phyloP scores from a whole-genome alignment of 2,888 invertebrate species.

The Sphaerophoria taeniata region DNA sequence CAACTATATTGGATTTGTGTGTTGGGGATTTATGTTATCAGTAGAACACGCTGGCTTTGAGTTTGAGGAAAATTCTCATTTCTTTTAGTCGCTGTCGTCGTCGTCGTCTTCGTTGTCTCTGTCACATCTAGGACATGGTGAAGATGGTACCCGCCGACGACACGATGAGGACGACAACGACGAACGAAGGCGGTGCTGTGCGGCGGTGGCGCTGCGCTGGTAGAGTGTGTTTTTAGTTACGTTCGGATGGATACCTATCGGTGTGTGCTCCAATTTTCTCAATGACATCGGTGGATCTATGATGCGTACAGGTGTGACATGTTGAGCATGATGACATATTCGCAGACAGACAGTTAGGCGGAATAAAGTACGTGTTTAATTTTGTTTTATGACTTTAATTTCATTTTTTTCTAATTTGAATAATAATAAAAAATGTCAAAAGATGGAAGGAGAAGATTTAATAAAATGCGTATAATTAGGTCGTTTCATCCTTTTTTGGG shows the following conservation, averaged over 20 bases:
- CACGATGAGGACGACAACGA: no score
- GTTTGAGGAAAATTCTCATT: slow-evolving; percentile 15
- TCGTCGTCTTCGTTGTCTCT: not conserved
- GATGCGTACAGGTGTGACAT: slow-evolving; percentile 26
- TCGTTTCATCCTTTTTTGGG: not conserved
- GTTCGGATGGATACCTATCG: not conserved
- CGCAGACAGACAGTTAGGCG: slow-evolving; percentile 27
- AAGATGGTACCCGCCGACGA: not conserved
- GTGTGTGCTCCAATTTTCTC: slow-evolving; percentile 44
- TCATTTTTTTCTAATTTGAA: not conserved
- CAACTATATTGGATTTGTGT: slow-evolving; percentile 21
- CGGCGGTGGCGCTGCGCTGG: no score
- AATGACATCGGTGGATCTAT: slow-evolving; percentile 35
- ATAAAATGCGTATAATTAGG: not conserved
- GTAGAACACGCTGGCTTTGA: slow-evolving; percentile 25
- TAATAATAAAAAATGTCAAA: not conserved
- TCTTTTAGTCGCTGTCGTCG: slow-evolving; percentile 17
- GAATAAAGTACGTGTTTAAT: slow-evolving; percentile 45
- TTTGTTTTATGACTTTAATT: not conserved
- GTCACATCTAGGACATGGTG: slow-evolving; percentile 36
- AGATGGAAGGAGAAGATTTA: not conserved
- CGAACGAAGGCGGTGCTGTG: not conserved
- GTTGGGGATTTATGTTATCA: slow-evolving; percentile 51
- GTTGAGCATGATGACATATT: slow-evolving; percentile 30
- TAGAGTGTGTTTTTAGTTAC: slow-evolving; percentile 5